Percentiles rank a stretch among this genome's conserved stretches.
Conservation (phyloP, 2,113 vertebrate species). For the Hydrolagus affinis region DNA sequence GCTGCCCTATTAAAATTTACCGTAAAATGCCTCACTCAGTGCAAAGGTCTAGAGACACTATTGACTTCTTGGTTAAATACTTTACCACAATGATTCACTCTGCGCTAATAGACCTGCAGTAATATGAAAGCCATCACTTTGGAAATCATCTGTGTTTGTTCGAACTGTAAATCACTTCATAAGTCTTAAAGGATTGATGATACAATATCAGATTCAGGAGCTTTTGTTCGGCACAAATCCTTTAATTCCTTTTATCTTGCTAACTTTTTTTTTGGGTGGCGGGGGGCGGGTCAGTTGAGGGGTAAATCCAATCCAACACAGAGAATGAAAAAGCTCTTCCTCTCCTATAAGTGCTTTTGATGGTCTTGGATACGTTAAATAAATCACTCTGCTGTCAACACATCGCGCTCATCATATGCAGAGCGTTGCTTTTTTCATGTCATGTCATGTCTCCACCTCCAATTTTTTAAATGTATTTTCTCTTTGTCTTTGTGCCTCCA, state of each 20-base stretch:
- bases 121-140: slow-evolving; percentile 7
- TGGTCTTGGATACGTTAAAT: not conserved
- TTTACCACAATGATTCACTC: slow-evolving; percentile 36
- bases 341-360: not conserved
- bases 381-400: not conserved
- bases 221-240: not conserved
- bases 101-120: not conserved
- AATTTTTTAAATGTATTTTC: not conserved
- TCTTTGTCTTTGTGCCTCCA: not conserved
- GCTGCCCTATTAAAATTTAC: slow-evolving; percentile 37
- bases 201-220: not conserved
- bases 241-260: not conserved
- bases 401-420: not conserved
- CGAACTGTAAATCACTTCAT: not conserved
- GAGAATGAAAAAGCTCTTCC: not conserved
- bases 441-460: not conserved
- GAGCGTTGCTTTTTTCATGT: not conserved
- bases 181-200: not conserved
- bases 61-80: slow-evolving; percentile 43
- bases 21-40: slow-evolving; percentile 48
- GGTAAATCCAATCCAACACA: not conserved
- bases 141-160: not conserved
- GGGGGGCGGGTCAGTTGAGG: no score
- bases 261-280: not conserved
- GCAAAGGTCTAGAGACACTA: slow-evolving; percentile 40